These are phyloP conservation scores for Holothuria scabra DNA, from an alignment of 53 echinoderm and acorn worm genomes.

Conservation along the genomic window DNA sequence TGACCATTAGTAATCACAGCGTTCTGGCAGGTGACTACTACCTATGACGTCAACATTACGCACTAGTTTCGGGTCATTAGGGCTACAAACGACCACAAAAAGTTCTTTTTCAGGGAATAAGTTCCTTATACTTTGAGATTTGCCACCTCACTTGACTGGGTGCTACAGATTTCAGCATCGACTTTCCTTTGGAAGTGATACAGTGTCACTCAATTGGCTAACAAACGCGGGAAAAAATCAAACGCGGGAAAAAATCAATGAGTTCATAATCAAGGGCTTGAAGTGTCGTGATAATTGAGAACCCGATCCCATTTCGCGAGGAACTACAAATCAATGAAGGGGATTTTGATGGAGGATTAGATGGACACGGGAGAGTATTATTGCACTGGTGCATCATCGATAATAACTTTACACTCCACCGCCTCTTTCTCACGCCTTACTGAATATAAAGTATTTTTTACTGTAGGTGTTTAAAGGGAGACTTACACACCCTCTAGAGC, in stretches of 20 bases:
- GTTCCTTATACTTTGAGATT: no score
- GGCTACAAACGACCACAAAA: no score
- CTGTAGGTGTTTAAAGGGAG: no score
- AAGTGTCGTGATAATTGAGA: conserved; percentile 37
- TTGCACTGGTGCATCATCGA: conserved; percentile 7
- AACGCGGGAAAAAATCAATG: conserved; percentile 23
- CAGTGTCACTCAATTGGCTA: conserved; percentile 1
- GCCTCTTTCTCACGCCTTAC: not conserved
- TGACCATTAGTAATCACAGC: no score
- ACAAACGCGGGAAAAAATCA: conserved; percentile 4
- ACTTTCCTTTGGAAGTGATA: not conserved
- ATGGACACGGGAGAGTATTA: conserved; percentile 22
- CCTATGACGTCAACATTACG: no score
- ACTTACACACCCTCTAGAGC: no score
- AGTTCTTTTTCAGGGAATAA: no score
- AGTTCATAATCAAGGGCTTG: conserved; percentile 25
- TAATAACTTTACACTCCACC: conserved; percentile 35
- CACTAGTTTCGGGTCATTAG: no score
- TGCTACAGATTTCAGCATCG: no score
- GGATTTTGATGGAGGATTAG: conserved; percentile 30
- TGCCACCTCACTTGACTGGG: no score
- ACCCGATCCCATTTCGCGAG: conserved; percentile 25
- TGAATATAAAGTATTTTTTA: no score
- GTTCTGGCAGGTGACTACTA: no score
- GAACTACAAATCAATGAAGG: conserved; percentile 33